Percentiles rank a stretch among this genome's conserved stretches.
Evolutionary conservation across 2,797 vertebrate species (phyloP).

Genomic region (Sebastes alutus): DNA sequence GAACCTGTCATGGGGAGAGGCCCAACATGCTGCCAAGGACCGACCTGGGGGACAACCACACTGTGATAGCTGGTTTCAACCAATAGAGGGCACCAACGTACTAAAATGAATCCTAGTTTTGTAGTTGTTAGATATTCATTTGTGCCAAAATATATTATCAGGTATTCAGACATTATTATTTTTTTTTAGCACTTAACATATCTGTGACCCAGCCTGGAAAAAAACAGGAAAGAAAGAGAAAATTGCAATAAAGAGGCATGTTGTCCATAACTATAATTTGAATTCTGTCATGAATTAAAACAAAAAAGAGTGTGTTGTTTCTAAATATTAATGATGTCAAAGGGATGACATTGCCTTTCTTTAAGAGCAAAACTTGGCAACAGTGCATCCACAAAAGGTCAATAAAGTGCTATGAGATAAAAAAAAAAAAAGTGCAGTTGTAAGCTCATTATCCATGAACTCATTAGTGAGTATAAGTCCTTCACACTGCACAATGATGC

Average conservation of each 20-base stretch:
- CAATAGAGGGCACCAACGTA: conserved; percentile 66
- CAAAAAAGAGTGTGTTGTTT: background rate
- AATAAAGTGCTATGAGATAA: background rate
- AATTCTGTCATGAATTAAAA: background rate
- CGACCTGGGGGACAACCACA: background rate
- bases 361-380: background rate
- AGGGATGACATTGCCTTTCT: fast-evolving
- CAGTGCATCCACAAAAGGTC: background rate
- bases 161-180: background rate
- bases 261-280: background rate
- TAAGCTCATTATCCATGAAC: conserved; percentile 3
- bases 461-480: background rate
- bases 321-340: background rate
- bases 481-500: background rate
- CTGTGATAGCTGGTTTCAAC: conserved; percentile 6
- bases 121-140: background rate
- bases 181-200: background rate
- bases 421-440: background rate
- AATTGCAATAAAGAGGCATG: background rate
- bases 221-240: too few species aligned
- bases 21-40: too few species aligned
- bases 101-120: background rate
- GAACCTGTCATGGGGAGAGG: too few species aligned
- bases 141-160: too few species aligned
- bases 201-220: background rate